Percentiles rank a stretch among this genome's conserved stretches.
phyloP scores from a whole-genome alignment of 2,797 vertebrate species.

The Tokudaia tokunoshimensis region DNA sequence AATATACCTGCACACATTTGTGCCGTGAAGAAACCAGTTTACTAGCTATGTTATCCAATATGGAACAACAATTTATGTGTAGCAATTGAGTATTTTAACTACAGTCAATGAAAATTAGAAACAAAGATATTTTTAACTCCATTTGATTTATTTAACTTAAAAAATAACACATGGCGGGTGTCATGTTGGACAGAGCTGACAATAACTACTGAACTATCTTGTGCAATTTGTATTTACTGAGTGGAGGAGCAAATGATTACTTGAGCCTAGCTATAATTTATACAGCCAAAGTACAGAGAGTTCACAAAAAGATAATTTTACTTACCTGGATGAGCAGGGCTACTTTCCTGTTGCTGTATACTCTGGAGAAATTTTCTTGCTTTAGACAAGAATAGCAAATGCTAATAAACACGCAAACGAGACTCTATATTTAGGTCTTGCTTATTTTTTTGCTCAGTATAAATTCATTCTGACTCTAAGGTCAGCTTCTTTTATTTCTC shows the following conservation, averaged over 20 bases:
- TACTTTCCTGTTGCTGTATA: background rate
- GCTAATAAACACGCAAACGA: constrained; percentile 56
- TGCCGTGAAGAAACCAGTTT: background rate
- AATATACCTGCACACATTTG: background rate
- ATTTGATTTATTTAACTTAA: constrained; percentile 20
- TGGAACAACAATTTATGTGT: background rate
- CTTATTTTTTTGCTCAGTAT: constrained; percentile 49
- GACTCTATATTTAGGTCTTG: constrained; percentile 64
- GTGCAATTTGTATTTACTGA: background rate
- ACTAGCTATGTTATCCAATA: background rate
- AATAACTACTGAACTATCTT: background rate
- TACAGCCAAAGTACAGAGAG: background rate
- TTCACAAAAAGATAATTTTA: background rate
- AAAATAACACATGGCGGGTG: background rate
- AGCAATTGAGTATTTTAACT: background rate
- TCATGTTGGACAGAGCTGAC: background rate
- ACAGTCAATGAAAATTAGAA: background rate
- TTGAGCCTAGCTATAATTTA: constrained; percentile 18
- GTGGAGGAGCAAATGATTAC: background rate
- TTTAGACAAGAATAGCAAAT: constrained; percentile 49
- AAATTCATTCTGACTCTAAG: constrained; percentile 73
- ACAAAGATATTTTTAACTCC: background rate
- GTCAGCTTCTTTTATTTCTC: constrained; percentile 69
- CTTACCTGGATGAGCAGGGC: background rate
- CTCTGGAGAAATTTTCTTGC: constrained; percentile 38